Base-by-base conservation (phyloP, 2,113 vertebrate genomes). In the Brachyhypopomus occidentalis region DNA sequence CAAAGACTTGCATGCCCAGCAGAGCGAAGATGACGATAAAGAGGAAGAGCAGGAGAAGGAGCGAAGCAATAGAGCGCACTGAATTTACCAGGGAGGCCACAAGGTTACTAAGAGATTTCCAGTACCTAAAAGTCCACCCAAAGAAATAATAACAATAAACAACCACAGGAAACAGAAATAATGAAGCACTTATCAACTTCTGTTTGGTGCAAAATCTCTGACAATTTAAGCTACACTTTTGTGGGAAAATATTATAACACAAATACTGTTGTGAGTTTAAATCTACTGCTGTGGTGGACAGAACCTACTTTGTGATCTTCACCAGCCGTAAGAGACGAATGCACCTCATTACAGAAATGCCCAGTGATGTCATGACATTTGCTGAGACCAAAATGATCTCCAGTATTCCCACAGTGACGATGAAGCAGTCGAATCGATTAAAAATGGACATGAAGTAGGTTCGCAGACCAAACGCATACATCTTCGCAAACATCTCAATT, bases 1-100 rank as follows among this genome's bases (percentile, higher is more conserved):
- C 98, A 52, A 99, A 99, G 84, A 99, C 96, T 89, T 99, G 98
- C 97, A 99, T 98, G 79, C 98, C 98, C 87, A 99, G 92, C 58
- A 99, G 94, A 5, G 96, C 94, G 62, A 97, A 98, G 92, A 98
- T 97, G 71, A 96, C 90, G 23, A 98, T 97, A 89, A 97, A 98
- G 85, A 99, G 96, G 92, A 96, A 98, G 87, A 99, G 97, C 19
- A 99, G 95, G 58, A 98, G 96, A 34, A 99, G 95, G 83, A 99
- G 91, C 27, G 95, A 99, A 85, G 96, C 96, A 1, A 99, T 98
- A 90, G 97, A 99, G 87, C 95, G 97, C 45, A 99, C 92, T 0
- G 98, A 99, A 89, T 99, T 99, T 60, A 99, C 94, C 79, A 99
- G 91, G 0, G 98, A 99, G 0, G 96, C 97, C 85, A 99, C 96